phyloP scores from a whole-genome alignment of 2,797 vertebrate genomes.

The Chelon labrosus region DNA sequence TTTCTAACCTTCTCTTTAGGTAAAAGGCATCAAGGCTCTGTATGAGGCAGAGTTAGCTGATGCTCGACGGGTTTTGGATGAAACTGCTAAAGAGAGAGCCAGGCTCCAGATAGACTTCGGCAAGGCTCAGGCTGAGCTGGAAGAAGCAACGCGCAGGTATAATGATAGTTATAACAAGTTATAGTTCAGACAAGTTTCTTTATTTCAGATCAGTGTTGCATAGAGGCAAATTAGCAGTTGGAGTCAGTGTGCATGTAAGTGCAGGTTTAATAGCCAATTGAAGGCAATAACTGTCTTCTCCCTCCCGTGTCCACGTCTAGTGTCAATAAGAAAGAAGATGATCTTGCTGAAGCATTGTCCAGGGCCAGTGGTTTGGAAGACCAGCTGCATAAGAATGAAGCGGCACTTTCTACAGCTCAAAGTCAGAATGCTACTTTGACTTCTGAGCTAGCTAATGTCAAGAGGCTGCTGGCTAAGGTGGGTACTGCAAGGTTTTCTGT shows the following conservation, averaged over 20 bases:
- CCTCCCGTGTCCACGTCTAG: conserved; percentile 71
- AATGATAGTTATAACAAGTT: conserved; percentile 8
- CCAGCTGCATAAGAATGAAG: conserved; percentile 92
- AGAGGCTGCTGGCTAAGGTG: conserved; percentile 91
- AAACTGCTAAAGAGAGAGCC: conserved; percentile 93
- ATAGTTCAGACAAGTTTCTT: background rate
- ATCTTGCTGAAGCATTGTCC: conserved; percentile 87
- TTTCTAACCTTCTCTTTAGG: conserved; percentile 77
- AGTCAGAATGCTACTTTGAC: conserved; percentile 88
- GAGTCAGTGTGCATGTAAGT: background rate
- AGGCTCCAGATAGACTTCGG: conserved; percentile 95
- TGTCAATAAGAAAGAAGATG: conserved; percentile 92
- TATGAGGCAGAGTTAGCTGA: conserved; percentile 96
- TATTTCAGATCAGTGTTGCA: background rate
- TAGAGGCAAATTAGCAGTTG: background rate
- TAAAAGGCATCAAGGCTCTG: conserved; percentile 91
- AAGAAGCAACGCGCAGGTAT: conserved; percentile 90
- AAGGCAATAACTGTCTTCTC: background rate
- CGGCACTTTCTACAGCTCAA: conserved; percentile 88
- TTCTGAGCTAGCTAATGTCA: conserved; percentile 88
- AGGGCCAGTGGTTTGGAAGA: conserved; percentile 91
- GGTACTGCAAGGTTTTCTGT: background rate
- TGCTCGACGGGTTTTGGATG: conserved; percentile 93
- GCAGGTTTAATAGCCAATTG: background rate
- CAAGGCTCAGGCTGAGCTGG: conserved; percentile 91